phyloP scores from a whole-genome alignment of 2,797 vertebrate genomes.

The Malacoctenus gilli region DNA sequence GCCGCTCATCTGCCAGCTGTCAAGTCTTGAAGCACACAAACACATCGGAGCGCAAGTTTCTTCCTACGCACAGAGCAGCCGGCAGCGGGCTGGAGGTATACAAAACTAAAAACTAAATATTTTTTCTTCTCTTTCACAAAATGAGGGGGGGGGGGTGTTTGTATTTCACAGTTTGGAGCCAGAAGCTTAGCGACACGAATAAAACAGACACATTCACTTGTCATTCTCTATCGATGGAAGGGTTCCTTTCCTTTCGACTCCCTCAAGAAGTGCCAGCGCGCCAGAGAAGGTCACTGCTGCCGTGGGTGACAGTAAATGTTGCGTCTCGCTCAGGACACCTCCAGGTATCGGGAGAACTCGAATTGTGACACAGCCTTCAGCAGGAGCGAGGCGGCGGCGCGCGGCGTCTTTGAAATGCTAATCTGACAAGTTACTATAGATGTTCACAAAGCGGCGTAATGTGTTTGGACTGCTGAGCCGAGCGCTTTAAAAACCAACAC shows the following conservation, averaged over 20 bases:
- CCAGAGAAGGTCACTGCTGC: constrained; percentile 5
- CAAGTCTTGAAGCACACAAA: constrained; percentile 21
- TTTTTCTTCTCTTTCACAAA: constrained; percentile 6
- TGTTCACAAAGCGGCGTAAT: constrained; percentile 11
- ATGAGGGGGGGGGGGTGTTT: background rate
- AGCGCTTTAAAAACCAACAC: constrained; percentile 20
- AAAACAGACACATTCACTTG: constrained; percentile 5
- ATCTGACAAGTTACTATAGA: constrained; percentile 15
- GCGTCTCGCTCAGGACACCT: background rate
- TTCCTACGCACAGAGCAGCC: constrained; percentile 5
- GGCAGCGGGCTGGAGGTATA: constrained; percentile 3
- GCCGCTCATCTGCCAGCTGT: constrained; percentile 14
- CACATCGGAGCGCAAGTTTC: constrained; percentile 12
- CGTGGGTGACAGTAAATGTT: background rate
- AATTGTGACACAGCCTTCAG: background rate
- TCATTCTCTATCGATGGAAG: background rate
- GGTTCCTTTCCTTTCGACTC: constrained; percentile 3
- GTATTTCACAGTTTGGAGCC: constrained; percentile 5
- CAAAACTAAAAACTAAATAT: background rate
- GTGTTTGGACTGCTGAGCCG: constrained; percentile 16
- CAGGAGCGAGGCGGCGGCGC: background rate
- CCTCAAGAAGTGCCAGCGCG: constrained; percentile 9
- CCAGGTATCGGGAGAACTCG: constrained; percentile 2
- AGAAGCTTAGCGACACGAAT: constrained; percentile 1
- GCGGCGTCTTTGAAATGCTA: constrained; percentile 8